Percentiles rank a stretch among this genome's conserved stretches.
phyloP scores from a whole-genome alignment of 2,888 invertebrate genomes.

The Rhogogaster chlorosoma region DNA sequence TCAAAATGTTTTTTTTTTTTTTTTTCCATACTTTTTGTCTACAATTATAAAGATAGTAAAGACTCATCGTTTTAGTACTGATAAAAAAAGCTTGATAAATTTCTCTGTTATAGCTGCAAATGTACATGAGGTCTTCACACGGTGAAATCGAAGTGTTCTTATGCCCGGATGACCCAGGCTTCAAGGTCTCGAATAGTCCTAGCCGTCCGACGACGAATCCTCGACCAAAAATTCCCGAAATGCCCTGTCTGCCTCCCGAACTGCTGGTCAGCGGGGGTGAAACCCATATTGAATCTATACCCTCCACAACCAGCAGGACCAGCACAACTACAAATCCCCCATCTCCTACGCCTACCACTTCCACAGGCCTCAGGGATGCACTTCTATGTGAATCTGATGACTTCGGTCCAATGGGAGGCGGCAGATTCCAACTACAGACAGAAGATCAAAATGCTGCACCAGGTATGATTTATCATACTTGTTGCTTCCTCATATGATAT shows the following conservation, averaged over 20 bases:
- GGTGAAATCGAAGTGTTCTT: constrained; percentile 98
- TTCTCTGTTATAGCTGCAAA: constrained; percentile 83
- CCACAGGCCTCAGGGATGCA: constrained; percentile 82
- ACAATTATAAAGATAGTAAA: background rate
- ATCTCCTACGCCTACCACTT: constrained; percentile 56
- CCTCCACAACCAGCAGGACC: constrained; percentile 56
- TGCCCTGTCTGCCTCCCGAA: constrained; percentile 68
- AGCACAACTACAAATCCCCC: constrained; percentile 32
- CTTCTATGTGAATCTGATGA: constrained; percentile 89
- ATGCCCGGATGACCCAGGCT: constrained; percentile 86
- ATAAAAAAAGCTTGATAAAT: background rate
- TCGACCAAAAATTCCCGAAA: constrained; percentile 62
- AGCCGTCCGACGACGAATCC: constrained; percentile 50
- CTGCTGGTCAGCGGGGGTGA: constrained; percentile 65
- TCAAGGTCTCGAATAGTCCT: constrained; percentile 57
- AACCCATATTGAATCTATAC: constrained; percentile 64
- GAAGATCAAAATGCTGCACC: constrained; percentile 83
- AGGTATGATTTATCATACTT: constrained; percentile 65
- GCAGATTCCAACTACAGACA: constrained; percentile 85
- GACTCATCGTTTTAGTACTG: background rate
- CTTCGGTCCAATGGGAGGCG: constrained; percentile 87
- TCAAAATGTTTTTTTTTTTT: constrained; percentile 23
- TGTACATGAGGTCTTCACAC: constrained; percentile 93
- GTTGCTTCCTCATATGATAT: constrained; percentile 26
- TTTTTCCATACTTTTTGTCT: constrained; percentile 57